Conservation (phyloP, 2,113 vertebrate genomes). For the Pteropus alecto region DNA sequence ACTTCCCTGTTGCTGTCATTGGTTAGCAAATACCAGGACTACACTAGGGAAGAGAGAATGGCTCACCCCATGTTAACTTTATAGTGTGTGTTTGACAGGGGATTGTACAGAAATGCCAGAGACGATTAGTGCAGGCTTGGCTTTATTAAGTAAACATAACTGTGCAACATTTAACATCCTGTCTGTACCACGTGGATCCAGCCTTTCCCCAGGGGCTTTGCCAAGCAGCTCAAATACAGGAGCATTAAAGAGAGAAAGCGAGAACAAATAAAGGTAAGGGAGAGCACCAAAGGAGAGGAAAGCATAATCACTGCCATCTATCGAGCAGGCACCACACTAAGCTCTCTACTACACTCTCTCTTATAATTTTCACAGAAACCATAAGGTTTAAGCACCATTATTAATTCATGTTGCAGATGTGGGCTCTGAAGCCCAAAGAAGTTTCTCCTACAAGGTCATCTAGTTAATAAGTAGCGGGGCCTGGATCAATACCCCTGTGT, state of each 20-base stretch:
- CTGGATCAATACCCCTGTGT: neutral
- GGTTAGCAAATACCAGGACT: conserved; percentile 65
- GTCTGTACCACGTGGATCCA: conserved; percentile 56
- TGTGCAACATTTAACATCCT: conserved; percentile 70
- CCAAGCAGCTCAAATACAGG: conserved; percentile 61
- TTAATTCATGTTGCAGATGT: neutral
- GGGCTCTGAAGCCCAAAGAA: neutral
- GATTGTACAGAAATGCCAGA: conserved; percentile 64
- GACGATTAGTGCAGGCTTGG: conserved; percentile 68
- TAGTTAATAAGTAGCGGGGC: neutral
- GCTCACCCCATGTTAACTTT: conserved; percentile 54
- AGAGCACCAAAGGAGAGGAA: neutral
- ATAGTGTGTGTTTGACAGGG: conserved; percentile 72
- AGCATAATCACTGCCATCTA: neutral
- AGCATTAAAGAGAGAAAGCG: conserved; percentile 32
- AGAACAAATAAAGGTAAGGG: neutral
- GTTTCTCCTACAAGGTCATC: neutral
- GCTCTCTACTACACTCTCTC: neutral
- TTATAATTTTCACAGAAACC: neutral
- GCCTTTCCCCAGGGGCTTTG: conserved; percentile 56
- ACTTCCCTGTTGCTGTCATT: conserved; percentile 62
- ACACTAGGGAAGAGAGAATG: neutral
- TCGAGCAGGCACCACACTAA: neutral
- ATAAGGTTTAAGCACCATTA: neutral
- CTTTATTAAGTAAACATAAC: conserved; percentile 74